Conservation (phyloP, 2,888 invertebrate genomes). For the Troides helena region DNA sequence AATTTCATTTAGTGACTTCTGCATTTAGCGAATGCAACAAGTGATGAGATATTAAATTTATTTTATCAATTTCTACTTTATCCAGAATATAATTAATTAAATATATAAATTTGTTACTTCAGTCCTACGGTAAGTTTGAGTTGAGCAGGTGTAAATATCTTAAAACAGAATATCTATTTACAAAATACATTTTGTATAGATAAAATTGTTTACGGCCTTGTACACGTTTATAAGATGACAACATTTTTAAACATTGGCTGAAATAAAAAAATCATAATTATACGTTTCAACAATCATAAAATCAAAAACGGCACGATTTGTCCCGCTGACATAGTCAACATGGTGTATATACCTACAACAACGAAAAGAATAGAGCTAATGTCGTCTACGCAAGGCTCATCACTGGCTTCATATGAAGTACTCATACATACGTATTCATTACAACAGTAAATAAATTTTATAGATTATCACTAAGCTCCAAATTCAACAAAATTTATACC, state of each 20-base stretch:
- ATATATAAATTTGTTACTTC: constrained; percentile 45
- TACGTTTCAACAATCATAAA: constrained; percentile 43
- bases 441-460: constrained; percentile 75
- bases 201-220: constrained; percentile 61
- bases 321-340: constrained; percentile 44
- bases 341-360: constrained; percentile 53
- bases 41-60: constrained; percentile 51
- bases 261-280: constrained; percentile 38
- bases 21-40: constrained; percentile 44
- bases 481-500: constrained; percentile 67
- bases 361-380: constrained; percentile 68
- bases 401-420: constrained; percentile 43
- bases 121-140: constrained; percentile 72
- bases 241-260: constrained; percentile 46
- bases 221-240: constrained; percentile 70
- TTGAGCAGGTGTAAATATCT: constrained; percentile 77
- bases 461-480: constrained; percentile 68
- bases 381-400: constrained; percentile 65
- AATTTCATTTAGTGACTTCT: constrained; percentile 35
- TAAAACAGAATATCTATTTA: constrained; percentile 76
- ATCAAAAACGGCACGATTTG: constrained; percentile 53
- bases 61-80: constrained; percentile 37
- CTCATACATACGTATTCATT: constrained; percentile 64
- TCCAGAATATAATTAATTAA: constrained; percentile 42
- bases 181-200: constrained; percentile 68